These are phyloP conservation scores for Stegastes partitus DNA, from an alignment of 2,113 vertebrate genomes.

Conservation along the genomic window DNA sequence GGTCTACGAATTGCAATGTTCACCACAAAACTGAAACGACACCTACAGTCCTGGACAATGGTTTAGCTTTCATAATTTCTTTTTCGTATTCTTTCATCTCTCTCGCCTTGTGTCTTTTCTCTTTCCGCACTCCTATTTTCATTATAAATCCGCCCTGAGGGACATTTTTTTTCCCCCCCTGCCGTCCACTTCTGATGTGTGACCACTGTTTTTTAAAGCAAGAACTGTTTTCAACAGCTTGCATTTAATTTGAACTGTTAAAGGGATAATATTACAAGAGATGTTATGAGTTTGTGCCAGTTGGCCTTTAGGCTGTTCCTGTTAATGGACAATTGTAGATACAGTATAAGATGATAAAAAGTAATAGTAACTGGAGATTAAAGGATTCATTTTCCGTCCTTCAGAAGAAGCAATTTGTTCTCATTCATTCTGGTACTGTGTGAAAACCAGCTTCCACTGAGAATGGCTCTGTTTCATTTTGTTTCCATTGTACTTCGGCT, in stretches of 20 bases:
- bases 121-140: neutral
- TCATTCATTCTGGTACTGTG: neutral
- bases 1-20: neutral
- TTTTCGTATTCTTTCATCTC: conserved; percentile 2
- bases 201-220: neutral
- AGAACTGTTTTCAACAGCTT: conserved; percentile 13
- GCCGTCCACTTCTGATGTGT: neutral
- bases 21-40: conserved; percentile 2
- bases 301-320: no score
- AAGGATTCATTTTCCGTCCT: conserved; percentile 28
- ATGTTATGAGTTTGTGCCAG: no score
- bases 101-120: neutral
- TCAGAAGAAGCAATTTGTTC: conserved; percentile 23
- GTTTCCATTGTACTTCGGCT: no score
- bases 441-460: no score
- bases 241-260: no score
- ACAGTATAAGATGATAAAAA: no score
- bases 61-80: neutral
- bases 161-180: neutral
- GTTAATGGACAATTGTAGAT: no score
- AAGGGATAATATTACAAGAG: conserved; percentile 12
- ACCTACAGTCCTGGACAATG: neutral
- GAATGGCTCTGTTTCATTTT: no score
- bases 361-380: conserved; percentile 26
- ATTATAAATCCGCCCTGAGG: neutral